Conservation (phyloP, 1,140 invertebrate genomes). For the Diabrotica undecimpunctata region DNA sequence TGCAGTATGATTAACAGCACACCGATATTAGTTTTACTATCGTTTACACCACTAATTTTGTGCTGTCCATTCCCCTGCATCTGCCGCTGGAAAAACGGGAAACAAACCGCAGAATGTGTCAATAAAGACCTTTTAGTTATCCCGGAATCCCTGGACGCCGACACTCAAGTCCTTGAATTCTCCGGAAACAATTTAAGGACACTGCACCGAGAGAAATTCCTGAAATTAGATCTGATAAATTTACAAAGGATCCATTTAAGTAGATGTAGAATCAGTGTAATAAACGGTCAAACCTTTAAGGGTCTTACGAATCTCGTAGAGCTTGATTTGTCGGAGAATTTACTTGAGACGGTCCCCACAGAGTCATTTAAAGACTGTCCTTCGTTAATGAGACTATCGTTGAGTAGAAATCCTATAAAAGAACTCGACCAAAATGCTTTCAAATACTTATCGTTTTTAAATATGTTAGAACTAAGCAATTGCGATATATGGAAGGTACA, state of each 20-base stretch:
- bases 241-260: conserved; percentile 80
- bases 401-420: conserved; percentile 76
- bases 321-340: conserved; percentile 79
- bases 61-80: conserved; percentile 69
- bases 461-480: conserved; percentile 74
- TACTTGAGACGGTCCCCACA: conserved; percentile 69
- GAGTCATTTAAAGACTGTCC: conserved; percentile 71
- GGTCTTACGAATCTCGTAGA: conserved; percentile 84
- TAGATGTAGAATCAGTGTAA: conserved; percentile 67
- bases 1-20: conserved; percentile 9
- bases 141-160: conserved; percentile 75
- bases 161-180: conserved; percentile 83
- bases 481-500: conserved; percentile 74
- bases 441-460: conserved; percentile 66
- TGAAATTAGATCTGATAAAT: conserved; percentile 73
- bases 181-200: conserved; percentile 74
- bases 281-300: conserved; percentile 73
- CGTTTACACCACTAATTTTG: neutral
- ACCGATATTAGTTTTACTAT: neutral
- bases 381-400: conserved; percentile 72
- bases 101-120: conserved; percentile 82
- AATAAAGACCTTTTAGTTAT: conserved; percentile 66
- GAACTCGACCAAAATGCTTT: conserved; percentile 68
- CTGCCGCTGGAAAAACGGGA: conserved; percentile 89
- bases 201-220: conserved; percentile 70